Evolutionary conservation across 1,140 invertebrate species (phyloP).

Genomic region (Fragariocoptes setiger): DNA sequence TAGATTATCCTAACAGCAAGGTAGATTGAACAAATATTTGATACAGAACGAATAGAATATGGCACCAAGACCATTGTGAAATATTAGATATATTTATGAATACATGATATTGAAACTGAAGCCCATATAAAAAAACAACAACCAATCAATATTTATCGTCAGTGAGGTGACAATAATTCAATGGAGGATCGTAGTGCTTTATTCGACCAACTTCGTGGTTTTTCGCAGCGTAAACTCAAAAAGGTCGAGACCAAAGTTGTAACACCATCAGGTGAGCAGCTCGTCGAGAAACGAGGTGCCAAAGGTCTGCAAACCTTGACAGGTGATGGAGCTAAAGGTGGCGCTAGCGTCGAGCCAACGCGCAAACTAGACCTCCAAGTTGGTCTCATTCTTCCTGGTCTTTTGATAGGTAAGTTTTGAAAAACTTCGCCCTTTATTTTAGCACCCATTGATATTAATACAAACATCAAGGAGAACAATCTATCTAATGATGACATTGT

Average conservation of each 20-base stretch:
- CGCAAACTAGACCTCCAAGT: constrained; percentile 10
- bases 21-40: too few relatives aligned
- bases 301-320: constrained; percentile 7
- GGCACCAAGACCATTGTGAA: too few relatives aligned
- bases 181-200: constrained; percentile 9
- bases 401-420: constrained; percentile 8
- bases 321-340: not conserved
- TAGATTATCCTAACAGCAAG: too few relatives aligned
- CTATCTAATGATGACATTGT: not conserved
- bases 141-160: too few relatives aligned
- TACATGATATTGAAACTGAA: too few relatives aligned
- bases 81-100: too few relatives aligned
- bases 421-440: not conserved
- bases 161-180: too few relatives aligned
- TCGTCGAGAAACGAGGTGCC: constrained; percentile 7
- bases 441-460: not conserved
- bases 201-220: constrained; percentile 8
- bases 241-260: constrained; percentile 10
- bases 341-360: constrained; percentile 3
- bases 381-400: constrained; percentile 8
- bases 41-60: too few relatives aligned
- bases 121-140: too few relatives aligned
- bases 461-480: not conserved
- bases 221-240: constrained; percentile 9
- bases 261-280: constrained; percentile 6